These are phyloP conservation scores for Takifugu flavidus DNA, from an alignment of 2,113 vertebrate genomes.

Conservation along the genomic window DNA sequence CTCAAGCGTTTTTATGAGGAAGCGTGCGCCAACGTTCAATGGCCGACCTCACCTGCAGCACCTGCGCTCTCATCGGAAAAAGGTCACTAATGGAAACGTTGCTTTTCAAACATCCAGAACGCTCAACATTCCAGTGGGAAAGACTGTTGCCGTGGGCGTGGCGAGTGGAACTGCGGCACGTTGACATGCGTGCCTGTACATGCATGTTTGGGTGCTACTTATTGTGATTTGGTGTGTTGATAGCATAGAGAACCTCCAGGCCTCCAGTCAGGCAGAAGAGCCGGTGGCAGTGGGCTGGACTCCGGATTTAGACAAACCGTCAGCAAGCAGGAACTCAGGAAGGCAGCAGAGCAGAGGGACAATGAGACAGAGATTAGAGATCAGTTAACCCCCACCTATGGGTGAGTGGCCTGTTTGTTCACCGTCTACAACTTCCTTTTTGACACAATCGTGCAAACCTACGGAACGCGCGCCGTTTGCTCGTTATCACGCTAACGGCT, in stretches of 20 bases:
- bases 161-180: conserved; percentile 52
- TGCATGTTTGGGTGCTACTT: conserved; percentile 53
- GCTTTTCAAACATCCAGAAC: background rate
- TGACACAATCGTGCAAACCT: conserved; percentile 29
- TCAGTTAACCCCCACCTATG: conserved; percentile 45
- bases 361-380: conserved; percentile 69
- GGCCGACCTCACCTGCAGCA: conserved; percentile 4
- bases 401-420: conserved; percentile 41
- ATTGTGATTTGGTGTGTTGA: conserved; percentile 35
- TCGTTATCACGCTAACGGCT: background rate
- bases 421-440: conserved; percentile 50
- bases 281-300: conserved; percentile 29
- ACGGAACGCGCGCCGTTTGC: conserved; percentile 10
- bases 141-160: conserved; percentile 37
- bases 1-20: too few species aligned
- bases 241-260: conserved; percentile 46
- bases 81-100: background rate
- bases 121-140: conserved; percentile 36
- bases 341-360: conserved; percentile 54
- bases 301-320: conserved; percentile 56
- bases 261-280: conserved; percentile 66
- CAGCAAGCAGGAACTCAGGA: conserved; percentile 65
- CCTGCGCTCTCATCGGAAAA: conserved; percentile 4
- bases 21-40: background rate
- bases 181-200: conserved; percentile 59